A percentile compares a stretch with the other conserved stretches of the same genome.
Conservation (phyloP, 2,888 invertebrate genomes). For the Selenia dentaria region DNA sequence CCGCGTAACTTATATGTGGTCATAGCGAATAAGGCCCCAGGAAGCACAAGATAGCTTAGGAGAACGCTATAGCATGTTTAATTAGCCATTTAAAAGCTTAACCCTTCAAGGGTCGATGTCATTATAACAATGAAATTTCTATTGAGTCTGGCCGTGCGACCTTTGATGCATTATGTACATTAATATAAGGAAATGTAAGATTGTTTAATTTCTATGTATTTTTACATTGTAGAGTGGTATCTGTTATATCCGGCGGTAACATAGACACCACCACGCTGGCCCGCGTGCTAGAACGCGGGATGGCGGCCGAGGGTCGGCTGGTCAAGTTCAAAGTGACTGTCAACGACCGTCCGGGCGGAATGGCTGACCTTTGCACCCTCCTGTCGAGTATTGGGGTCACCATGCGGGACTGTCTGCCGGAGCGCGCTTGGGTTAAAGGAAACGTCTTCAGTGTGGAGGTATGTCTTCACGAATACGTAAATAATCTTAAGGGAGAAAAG, state of each 20-base stretch:
- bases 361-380: slow-evolving; percentile 91
- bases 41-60: too few species aligned
- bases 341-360: slow-evolving; percentile 93
- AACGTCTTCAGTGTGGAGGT: slow-evolving; percentile 69
- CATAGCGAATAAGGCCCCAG: too few species aligned
- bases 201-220: too few species aligned
- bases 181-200: too few species aligned
- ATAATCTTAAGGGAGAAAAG: too few species aligned
- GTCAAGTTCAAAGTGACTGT: slow-evolving; percentile 85
- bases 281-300: not conserved
- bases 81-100: too few species aligned
- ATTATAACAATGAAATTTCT: too few species aligned
- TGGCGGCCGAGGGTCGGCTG: slow-evolving; percentile 93
- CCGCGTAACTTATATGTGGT: too few species aligned
- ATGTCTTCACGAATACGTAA: not conserved
- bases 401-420: slow-evolving; percentile 97
- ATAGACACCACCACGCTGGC: not conserved
- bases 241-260: not conserved
- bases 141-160: too few species aligned
- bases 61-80: too few species aligned
- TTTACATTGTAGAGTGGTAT: not conserved
- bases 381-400: slow-evolving; percentile 91
- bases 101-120: too few species aligned
- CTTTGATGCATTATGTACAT: too few species aligned
- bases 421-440: slow-evolving; percentile 95